These are phyloP conservation scores for Gorsachius goisagi DNA, from an alignment of 2,113 vertebrate genomes.

Conservation along the genomic window DNA sequence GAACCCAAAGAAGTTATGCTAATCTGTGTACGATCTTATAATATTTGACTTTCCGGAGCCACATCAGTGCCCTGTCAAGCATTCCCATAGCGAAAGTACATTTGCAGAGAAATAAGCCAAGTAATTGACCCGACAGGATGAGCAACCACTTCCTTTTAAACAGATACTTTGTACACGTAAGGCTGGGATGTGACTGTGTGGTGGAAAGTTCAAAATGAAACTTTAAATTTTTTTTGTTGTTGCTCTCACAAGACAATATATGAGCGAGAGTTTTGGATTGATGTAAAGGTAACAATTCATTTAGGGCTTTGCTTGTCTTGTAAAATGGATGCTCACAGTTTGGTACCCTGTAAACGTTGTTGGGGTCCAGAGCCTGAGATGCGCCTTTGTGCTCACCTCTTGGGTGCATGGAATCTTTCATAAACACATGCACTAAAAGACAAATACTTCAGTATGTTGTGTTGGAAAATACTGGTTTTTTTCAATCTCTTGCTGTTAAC, in stretches of 20 bases:
- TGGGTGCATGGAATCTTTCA: neutral
- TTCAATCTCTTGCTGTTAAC: neutral
- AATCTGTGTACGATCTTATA: conserved; percentile 24
- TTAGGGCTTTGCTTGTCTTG: neutral
- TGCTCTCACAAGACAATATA: neutral
- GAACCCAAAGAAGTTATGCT: conserved; percentile 9
- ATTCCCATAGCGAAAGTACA: neutral
- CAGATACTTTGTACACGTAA: neutral
- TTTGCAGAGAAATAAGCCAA: conserved; percentile 1
- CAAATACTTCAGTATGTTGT: neutral
- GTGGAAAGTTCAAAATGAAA: conserved; percentile 9
- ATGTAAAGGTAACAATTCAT: neutral
- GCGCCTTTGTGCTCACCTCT: neutral
- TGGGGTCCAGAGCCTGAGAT: neutral
- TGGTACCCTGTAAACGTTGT: neutral
- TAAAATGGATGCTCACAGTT: neutral
- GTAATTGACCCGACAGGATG: neutral
- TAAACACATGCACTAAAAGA: neutral
- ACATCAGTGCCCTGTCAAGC: neutral
- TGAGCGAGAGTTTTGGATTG: neutral
- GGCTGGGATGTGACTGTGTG: neutral
- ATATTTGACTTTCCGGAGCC: neutral
- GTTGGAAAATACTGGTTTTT: neutral
- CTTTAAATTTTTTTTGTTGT: neutral
- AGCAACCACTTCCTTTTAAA: conserved; percentile 11